phyloP scores from a whole-genome alignment of 2,888 invertebrate genomes.

The Eupithecia insigniata region DNA sequence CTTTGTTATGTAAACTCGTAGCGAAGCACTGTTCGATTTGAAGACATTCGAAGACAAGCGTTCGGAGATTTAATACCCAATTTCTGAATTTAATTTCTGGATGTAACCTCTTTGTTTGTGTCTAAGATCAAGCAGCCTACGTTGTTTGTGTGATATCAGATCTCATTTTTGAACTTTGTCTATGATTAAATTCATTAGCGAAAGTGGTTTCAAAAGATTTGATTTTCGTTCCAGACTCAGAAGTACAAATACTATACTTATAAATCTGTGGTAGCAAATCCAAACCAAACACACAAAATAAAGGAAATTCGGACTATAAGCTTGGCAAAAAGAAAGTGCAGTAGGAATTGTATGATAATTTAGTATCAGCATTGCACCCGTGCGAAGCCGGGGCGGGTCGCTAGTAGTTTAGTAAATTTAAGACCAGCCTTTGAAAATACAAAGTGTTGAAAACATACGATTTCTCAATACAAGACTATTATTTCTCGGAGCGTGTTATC shows the following conservation, averaged over 20 bases:
- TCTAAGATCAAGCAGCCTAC: too few relatives aligned
- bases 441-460: neutral
- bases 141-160: neutral
- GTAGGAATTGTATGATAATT: too few relatives aligned
- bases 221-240: neutral
- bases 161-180: neutral
- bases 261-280: neutral
- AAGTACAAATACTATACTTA: too few relatives aligned
- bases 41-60: neutral
- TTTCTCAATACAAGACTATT: neutral
- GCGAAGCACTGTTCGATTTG: slow-evolving; percentile 20
- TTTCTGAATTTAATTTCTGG: neutral
- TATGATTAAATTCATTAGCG: neutral
- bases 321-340: neutral
- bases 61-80: neutral
- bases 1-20: slow-evolving; percentile 23
- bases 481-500: neutral
- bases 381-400: too few relatives aligned
- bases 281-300: neutral
- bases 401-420: neutral
- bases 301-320: neutral
- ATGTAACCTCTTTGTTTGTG: neutral
- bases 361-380: too few relatives aligned
- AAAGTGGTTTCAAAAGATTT: neutral
- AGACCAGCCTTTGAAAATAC: neutral